These are phyloP conservation scores for Brachionus calyciflorus DNA, from an alignment of 1,140 invertebrate genomes.

Conservation along the genomic window DNA sequence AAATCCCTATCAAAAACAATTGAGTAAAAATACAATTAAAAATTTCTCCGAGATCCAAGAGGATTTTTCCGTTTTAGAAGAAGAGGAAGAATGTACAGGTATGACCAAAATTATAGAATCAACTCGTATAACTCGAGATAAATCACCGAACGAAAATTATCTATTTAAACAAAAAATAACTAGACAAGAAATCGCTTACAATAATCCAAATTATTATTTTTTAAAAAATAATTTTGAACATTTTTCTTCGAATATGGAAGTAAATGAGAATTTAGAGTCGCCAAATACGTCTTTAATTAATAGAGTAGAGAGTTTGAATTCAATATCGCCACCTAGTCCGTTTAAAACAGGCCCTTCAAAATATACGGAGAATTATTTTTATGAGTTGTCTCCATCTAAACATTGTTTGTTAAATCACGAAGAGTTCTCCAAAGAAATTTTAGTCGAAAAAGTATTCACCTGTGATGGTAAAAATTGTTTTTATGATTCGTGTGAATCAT, in stretches of 20 bases:
- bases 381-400: neutral
- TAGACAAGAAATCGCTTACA: neutral
- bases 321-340: constrained; percentile 17
- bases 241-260: neutral
- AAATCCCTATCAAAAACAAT: neutral
- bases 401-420: neutral
- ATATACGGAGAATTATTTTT: neutral
- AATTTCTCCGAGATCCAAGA: neutral
- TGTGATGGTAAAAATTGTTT: neutral
- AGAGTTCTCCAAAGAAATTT: neutral
- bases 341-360: neutral
- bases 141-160: constrained; percentile 5
- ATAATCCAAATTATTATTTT: constrained; percentile 18
- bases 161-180: neutral
- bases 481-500: neutral
- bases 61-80: neutral
- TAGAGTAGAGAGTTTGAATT: neutral
- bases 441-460: neutral
- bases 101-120: neutral
- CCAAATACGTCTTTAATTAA: neutral
- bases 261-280: neutral
- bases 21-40: neutral
- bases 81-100: neutral
- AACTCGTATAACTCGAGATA: neutral
- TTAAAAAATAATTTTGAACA: neutral